Percentiles rank a stretch among this genome's conserved stretches.
These are phyloP conservation scores for Linepithema humile DNA, from an alignment of 1,140 invertebrate species.

Conservation along the genomic window DNA sequence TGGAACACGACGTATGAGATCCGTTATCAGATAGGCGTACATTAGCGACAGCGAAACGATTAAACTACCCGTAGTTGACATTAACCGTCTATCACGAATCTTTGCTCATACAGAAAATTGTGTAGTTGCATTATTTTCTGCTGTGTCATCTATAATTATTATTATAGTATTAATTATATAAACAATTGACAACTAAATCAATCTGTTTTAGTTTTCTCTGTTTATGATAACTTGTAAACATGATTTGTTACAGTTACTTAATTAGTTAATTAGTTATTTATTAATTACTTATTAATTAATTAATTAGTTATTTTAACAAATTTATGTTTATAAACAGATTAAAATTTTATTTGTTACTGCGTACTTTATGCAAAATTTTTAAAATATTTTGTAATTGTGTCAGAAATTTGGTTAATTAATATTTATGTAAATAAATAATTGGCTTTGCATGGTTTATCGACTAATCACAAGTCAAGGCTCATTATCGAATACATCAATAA, in stretches of 20 bases:
- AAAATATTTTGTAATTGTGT: no score
- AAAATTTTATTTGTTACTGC: no score
- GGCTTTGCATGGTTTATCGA: not conserved
- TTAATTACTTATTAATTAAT: no score
- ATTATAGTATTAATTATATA: no score
- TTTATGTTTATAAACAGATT: no score
- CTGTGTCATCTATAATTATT: not conserved
- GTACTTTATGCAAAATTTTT: no score
- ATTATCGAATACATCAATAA: slow-evolving; percentile 23
- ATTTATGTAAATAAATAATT: not conserved
- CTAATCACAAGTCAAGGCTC: slow-evolving; percentile 18
- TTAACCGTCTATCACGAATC: slow-evolving; percentile 11
- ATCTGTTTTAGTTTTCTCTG: no score
- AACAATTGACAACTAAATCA: no score
- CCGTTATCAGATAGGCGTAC: slow-evolving; percentile 27
- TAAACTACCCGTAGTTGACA: slow-evolving; percentile 11
- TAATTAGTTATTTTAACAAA: no score
- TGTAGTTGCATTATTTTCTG: not conserved
- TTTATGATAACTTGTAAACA: not conserved
- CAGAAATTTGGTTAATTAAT: not conserved
- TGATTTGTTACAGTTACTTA: no score
- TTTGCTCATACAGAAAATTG: slow-evolving; percentile 15
- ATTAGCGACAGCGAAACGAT: slow-evolving; percentile 36
- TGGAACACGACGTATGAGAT: slow-evolving; percentile 40
- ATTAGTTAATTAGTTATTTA: no score